Percentiles rank a stretch among this genome's conserved stretches.
phyloP scores from a whole-genome alignment of 1,140 invertebrate species.

The Brachionus asplanchnoidis region DNA sequence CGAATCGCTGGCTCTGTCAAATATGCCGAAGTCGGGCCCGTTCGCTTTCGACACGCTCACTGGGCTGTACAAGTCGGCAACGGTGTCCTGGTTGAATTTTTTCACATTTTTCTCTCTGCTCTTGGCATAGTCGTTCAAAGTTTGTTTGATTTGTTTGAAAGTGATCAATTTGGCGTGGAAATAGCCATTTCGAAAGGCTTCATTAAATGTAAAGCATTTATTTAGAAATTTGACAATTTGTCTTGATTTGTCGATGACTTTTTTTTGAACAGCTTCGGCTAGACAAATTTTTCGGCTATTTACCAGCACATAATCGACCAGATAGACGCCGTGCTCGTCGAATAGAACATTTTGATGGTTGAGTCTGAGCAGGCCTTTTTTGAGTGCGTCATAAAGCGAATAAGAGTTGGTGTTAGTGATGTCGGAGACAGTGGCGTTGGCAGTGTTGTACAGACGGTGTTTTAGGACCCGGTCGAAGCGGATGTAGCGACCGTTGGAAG shows the following conservation, averaged over 20 bases:
- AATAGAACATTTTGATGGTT: not conserved
- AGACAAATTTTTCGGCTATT: slow-evolving; percentile 17
- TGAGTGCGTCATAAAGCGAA: not conserved
- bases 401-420: not conserved
- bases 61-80: not conserved
- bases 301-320: not conserved
- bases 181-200: not conserved
- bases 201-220: not conserved
- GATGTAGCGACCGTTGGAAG: slow-evolving; percentile 1
- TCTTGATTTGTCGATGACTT: not conserved
- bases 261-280: not conserved
- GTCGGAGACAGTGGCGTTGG: not conserved
- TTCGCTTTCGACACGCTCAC: not conserved
- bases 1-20: not conserved
- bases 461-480: not conserved
- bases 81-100: not conserved
- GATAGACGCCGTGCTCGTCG: not conserved
- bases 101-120: not conserved
- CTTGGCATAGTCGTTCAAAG: not conserved
- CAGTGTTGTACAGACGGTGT: not conserved
- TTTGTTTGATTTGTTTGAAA: not conserved
- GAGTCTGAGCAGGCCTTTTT: not conserved
- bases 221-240: not conserved
- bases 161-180: not conserved
- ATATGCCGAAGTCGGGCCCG: not conserved